Evolutionary conservation across 2,113 vertebrate species (phyloP), one percentile per base, ranked within the genome.

Genomic region (Cichladusa arquata): DNA sequence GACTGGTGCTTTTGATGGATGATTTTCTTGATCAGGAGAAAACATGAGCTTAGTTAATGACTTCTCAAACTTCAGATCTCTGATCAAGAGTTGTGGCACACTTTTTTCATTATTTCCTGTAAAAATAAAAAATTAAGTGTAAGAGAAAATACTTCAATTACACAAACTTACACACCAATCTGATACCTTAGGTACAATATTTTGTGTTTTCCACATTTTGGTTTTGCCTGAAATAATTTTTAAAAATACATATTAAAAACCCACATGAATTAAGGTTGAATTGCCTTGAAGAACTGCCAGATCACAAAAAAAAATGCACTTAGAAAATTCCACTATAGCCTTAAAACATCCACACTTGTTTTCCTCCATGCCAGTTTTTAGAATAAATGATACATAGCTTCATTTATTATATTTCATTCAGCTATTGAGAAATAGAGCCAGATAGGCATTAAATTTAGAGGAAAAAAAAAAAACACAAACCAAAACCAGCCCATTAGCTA

Each of bases 21-120:
- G 98, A 97, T 99, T 99, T 98, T 99, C 99, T 98, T 99, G 99
- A 98, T 99, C 99, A 96, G 99, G 99, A 98, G 99, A 99, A 98
- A 99, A 99, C 99, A 99, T 98, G 98, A 98, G 99, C 98, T 97
- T 98, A 96, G 98, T 90, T 98, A 98, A 98, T 94, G 84, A 80
- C 96, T 93, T 86, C 97, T 98, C 98, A 97, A 98, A 97, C 92
- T 90, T 96, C 73, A 97, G 86, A 94, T 98, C 96, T 96, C 97
- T 98, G 97, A 95, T 98, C 97, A 98, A 96, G 98, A 98, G 95
- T 90, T 94, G 97, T 97, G 97, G 95, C 97, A 98, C 98, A 81
- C 97, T 96, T 97, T 98, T 97, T 97, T 98, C 98, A 98, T 98
- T 98, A 98, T 98, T 98, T 98, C 97, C 98, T 98, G 91, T 51